Evolutionary conservation across 1,140 invertebrate species (phyloP), one percentile per base, ranked within the genome.

Genomic region (Phocides pigmalion): DNA sequence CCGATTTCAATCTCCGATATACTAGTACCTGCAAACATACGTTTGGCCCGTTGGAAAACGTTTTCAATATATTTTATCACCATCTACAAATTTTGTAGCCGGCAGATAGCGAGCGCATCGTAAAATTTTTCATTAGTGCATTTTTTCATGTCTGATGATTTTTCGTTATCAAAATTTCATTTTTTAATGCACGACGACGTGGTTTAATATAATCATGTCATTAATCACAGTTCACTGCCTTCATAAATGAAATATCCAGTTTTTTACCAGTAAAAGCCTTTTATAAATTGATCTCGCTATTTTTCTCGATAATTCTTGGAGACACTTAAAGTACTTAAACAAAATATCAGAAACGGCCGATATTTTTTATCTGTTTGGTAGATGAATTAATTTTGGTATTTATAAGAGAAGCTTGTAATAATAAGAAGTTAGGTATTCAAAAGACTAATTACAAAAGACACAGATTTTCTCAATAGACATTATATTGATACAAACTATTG

Each of bases 11-110:
- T 58, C 20, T 58, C 54, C 41, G 41, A 46, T 58, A 58, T 25
- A 32, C 39, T 58, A 22, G 41, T 46, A 41, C 41, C 54, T 28
- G 54, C 41, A 56, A 58, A 58, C 41, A 32, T 58, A 58, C 39
- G 54, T 58, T 58, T 58, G 54, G 54, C 54, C 32, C 54, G 54
- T 46, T 58, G 39, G 37, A 41, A 58, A 58, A 44, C 25, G 54
- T 58, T 58, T 58, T 41, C 54, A 58, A 58, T 58, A 58, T 58
- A 58, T 58, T 58, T 58, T 58, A 58, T 58, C 22, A 58, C 41
- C 22, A 44, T 58, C 54, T 58, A 32, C 54, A 58, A 58, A 32
- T 58, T 58, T 58, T 58, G 54, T 44, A 46, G 54, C 54, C 41
- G 41, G 20, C 42, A 44, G 54, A 58, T 46, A 58, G 22, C 41